Evolutionary conservation across 2,113 vertebrate species (phyloP).

Genomic region (Poecilia latipinna): DNA sequence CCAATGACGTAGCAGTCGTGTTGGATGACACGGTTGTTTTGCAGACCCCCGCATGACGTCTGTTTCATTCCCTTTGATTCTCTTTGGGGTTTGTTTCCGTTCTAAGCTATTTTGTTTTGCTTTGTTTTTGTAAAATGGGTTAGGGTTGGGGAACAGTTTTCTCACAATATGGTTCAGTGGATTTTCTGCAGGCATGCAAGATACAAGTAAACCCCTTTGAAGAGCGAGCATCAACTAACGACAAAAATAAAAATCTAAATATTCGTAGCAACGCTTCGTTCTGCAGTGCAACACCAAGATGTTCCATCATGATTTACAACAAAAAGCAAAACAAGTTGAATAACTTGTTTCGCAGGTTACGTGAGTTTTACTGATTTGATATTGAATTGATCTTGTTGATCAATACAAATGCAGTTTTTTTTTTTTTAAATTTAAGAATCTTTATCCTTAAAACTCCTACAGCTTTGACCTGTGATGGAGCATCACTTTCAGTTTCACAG

Average conservation of each 20-base stretch:
- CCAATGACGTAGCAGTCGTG: not conserved
- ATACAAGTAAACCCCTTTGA: not conserved
- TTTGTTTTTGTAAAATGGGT: not conserved
- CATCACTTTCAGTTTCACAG: too few relatives aligned
- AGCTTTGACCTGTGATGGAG: too few relatives aligned
- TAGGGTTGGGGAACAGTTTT: not conserved
- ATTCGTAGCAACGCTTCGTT: not conserved
- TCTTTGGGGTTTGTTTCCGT: not conserved
- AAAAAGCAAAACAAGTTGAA: too few relatives aligned
- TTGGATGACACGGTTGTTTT: not conserved
- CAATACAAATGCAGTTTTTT: too few relatives aligned
- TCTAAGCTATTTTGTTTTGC: not conserved
- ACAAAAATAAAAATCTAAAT: not conserved
- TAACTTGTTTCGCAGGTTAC: too few relatives aligned
- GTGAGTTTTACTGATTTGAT: too few relatives aligned
- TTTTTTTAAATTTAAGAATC: too few relatives aligned
- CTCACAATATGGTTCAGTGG: not conserved
- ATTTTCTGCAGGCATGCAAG: not conserved
- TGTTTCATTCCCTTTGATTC: not conserved
- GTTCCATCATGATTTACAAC: too few relatives aligned
- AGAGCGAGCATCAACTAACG: not conserved
- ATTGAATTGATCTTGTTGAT: too few relatives aligned
- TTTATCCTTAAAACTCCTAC: too few relatives aligned
- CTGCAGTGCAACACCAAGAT: not conserved
- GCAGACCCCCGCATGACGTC: not conserved